Conservation (phyloP, 2,888 invertebrate species). For the Xestia sexstrigata region DNA sequence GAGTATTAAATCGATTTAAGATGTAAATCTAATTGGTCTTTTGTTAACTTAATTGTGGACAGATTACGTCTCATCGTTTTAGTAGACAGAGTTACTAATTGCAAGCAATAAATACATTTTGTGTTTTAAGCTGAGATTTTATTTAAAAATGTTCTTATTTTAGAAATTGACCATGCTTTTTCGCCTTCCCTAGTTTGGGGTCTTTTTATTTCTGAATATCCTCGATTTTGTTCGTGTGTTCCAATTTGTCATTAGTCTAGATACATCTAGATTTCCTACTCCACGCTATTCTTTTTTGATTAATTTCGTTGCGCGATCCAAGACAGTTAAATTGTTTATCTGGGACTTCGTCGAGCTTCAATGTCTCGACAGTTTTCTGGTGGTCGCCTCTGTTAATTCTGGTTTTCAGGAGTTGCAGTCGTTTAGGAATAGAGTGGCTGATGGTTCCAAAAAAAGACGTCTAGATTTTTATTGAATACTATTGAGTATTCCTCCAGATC, state of each 20-base stretch:
- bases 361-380: not conserved
- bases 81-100: constrained; percentile 40
- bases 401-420: not conserved
- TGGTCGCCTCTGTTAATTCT: not conserved
- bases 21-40: constrained; percentile 65
- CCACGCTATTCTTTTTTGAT: not conserved
- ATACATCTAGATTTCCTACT: not conserved
- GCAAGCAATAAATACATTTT: constrained; percentile 26
- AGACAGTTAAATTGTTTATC: not conserved
- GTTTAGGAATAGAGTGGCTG: not conserved
- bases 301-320: not conserved
- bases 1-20: constrained; percentile 61
- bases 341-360: not conserved
- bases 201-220: not conserved
- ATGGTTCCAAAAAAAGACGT: not conserved
- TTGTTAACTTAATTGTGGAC: constrained; percentile 48
- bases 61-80: constrained; percentile 33
- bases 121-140: constrained; percentile 15
- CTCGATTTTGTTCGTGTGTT: not conserved
- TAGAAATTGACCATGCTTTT: not conserved
- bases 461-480: not conserved
- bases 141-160: not conserved
- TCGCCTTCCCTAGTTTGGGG: not conserved
- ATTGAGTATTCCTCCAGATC: not conserved
- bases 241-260: not conserved